These are phyloP conservation scores for Percopsis transmontana DNA, from an alignment of 2,113 vertebrate genomes.

Conservation along the genomic window DNA sequence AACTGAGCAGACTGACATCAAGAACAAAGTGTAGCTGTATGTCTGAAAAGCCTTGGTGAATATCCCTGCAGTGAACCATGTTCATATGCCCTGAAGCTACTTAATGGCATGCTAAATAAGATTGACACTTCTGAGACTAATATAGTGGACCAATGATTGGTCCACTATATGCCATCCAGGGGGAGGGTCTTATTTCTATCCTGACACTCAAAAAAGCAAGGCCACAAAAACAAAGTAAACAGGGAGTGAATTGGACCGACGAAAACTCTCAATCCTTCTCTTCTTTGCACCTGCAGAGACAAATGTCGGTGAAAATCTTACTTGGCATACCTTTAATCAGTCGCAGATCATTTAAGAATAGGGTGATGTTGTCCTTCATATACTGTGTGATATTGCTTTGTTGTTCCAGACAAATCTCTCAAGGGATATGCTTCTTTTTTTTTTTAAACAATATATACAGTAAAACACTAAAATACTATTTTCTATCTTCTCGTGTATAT, in stretches of 20 bases:
- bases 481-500: constrained; percentile 74
- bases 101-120: too few relatives aligned
- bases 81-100: too few relatives aligned
- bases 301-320: too few relatives aligned
- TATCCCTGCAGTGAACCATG: constrained; percentile 8
- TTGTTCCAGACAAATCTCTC: constrained; percentile 46
- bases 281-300: too few relatives aligned
- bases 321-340: background rate
- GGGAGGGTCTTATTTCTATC: too few relatives aligned
- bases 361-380: constrained; percentile 43
- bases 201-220: too few relatives aligned
- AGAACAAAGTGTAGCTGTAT: constrained; percentile 56
- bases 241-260: too few relatives aligned
- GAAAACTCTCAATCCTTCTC: too few relatives aligned
- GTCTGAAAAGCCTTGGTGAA: constrained; percentile 53
- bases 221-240: too few relatives aligned
- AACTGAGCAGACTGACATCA: constrained; percentile 48
- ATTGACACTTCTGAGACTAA: too few relatives aligned
- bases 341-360: constrained; percentile 21
- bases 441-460: constrained; percentile 56
- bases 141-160: constrained; percentile 31
- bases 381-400: constrained; percentile 36
- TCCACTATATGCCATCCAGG: background rate
- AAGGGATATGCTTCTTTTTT: constrained; percentile 11
- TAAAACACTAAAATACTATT: constrained; percentile 75